These are phyloP conservation scores for Anabas testudineus DNA, from an alignment of 2,797 vertebrate genomes.

Conservation along the genomic window DNA sequence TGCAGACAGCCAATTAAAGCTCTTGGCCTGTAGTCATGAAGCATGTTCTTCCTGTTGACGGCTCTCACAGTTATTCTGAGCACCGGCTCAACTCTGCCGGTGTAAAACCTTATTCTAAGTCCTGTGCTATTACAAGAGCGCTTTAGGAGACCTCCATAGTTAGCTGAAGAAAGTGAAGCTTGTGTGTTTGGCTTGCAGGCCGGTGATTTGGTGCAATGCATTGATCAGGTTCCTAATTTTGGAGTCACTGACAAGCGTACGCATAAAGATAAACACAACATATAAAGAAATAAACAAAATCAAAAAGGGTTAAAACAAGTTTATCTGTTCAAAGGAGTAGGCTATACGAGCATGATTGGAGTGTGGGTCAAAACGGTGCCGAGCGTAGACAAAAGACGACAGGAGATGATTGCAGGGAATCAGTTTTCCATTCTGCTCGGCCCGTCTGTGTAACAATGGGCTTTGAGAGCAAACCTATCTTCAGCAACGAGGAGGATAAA, in stretches of 20 bases:
- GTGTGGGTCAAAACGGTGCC: constrained; percentile 56
- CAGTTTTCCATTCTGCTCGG: constrained; percentile 69
- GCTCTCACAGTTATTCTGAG: constrained; percentile 64
- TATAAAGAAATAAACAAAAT: constrained; percentile 74
- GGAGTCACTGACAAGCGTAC: constrained; percentile 44
- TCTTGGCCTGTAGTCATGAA: constrained; percentile 64
- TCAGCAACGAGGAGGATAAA: constrained; percentile 42
- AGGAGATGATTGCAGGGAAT: constrained; percentile 75
- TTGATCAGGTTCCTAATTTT: constrained; percentile 42
- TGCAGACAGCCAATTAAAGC: constrained; percentile 80
- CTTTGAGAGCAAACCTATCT: constrained; percentile 53
- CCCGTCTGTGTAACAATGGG: constrained; percentile 56
- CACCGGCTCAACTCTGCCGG: constrained; percentile 59
- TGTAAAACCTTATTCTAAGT: constrained; percentile 62
- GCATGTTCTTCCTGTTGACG: constrained; percentile 74
- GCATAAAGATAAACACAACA: constrained; percentile 63
- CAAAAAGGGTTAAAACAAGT: constrained; percentile 63
- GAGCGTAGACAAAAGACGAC: constrained; percentile 67
- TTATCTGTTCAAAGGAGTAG: constrained; percentile 60
- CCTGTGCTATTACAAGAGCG: constrained; percentile 45
- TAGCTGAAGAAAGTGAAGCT: constrained; percentile 49
- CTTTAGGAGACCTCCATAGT: constrained; percentile 65
- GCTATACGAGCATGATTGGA: constrained; percentile 59
- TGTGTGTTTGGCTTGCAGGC: constrained; percentile 34
- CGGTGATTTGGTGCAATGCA: constrained; percentile 15